Evolutionary conservation across 2,797 vertebrate species (phyloP), one percentile per base, ranked within the genome.

Genomic region (Poeciliopsis infans): DNA sequence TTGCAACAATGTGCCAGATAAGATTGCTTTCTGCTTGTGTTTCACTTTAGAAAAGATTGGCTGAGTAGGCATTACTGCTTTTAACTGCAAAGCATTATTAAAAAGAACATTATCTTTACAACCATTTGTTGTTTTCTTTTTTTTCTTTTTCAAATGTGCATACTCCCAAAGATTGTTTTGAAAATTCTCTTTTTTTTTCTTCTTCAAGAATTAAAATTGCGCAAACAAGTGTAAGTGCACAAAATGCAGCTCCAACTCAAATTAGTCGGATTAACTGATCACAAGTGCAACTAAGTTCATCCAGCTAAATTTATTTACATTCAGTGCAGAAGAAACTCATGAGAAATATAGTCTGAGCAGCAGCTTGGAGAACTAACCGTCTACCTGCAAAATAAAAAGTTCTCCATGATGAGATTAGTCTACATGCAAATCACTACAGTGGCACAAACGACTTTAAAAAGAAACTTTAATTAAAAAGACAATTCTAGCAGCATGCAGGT

Each of bases 21-120:
- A 36, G 15, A 64, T 36, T 64, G 31, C 61, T 64, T 36, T 64
- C 61, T 64, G 61, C 61, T 64, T 20, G 61, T 64, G 61, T 64
- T 15, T 64, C 16, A 64, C 61, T 36, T 20, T 64, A 36, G 16
- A 20, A 36, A 64, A 64, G 33, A 23, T 64, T 36, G 61, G 31
- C 61, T 36, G 33, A 36, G 31, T 31, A 31, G 3, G 8, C 16
- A 2, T 8, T 23, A 1, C 33, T 36, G 28, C 7, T 66, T 66
- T 66, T 8, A 39, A 66, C 3, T 66, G 7, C 33, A 66, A 39
- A 39, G 3, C 31, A 36, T 66, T 23, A 61, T 15, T 33, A 33
- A 61, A 33, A 33, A 59, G 3, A 28, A 28, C 55, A 57, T 28
- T 57, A 25, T 53, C 23, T 57, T 55, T 55, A 55, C 53, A 53